A percentile compares a stretch with the other conserved stretches of the same genome.
Conservation (phyloP, 2,888 invertebrate genomes). For the Enchytraeus crypticus region DNA sequence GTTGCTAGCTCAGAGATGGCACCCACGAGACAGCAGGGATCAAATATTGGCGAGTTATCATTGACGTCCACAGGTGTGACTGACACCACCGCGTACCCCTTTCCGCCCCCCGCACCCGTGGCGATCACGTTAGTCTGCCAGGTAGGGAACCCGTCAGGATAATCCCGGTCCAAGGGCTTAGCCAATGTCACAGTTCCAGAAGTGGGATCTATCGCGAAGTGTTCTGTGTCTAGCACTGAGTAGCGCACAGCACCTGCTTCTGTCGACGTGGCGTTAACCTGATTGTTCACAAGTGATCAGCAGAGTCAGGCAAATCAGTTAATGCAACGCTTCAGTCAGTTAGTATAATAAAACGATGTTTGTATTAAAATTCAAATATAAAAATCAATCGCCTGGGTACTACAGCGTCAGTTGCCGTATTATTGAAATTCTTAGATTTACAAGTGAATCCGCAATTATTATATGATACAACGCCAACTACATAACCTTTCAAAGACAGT, state of each 20-base stretch:
- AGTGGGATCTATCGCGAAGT: constrained; percentile 11
- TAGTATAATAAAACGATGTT: too few species aligned
- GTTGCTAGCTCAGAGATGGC: constrained; percentile 13
- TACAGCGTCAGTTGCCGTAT: too few species aligned
- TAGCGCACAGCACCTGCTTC: constrained; percentile 2
- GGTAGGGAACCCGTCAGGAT: constrained; percentile 21
- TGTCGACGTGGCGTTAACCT: constrained; percentile 9
- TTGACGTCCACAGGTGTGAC: constrained; percentile 22
- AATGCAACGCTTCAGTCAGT: too few species aligned
- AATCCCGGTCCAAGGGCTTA: constrained; percentile 23
- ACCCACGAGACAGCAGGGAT: constrained; percentile 22
- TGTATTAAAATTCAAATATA: too few species aligned
- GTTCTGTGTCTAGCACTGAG: background rate
- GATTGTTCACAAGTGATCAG: background rate
- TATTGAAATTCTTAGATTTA: too few species aligned
- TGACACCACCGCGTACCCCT: constrained; percentile 23
- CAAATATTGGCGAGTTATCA: constrained; percentile 24
- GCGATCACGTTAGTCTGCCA: constrained; percentile 27
- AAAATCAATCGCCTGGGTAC: too few species aligned
- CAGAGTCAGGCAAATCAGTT: too few species aligned
- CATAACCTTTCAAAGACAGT: too few species aligned
- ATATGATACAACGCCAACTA: too few species aligned
- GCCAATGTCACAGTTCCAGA: constrained; percentile 15
- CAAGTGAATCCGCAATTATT: too few species aligned
- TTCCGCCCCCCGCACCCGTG: background rate